Percentiles rank a stretch among this genome's conserved stretches.
Evolutionary conservation across 2,888 invertebrate species (phyloP).

Genomic region (Syrista parreyssii): DNA sequence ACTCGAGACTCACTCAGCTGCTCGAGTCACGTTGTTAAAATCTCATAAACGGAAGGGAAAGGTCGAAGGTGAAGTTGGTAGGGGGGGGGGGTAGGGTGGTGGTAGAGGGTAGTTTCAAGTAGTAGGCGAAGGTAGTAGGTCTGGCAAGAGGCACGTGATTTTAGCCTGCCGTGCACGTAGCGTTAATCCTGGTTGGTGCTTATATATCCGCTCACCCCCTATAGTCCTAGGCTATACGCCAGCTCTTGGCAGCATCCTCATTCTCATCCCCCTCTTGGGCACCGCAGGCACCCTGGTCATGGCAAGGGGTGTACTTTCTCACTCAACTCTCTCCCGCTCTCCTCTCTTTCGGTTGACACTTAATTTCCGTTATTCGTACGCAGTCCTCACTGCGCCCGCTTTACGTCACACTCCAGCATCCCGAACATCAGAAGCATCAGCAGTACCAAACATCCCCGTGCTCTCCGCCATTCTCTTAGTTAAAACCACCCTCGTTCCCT

Average conservation of each 20-base stretch:
- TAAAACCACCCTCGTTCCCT: slow-evolving; percentile 38
- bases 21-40: slow-evolving; percentile 37
- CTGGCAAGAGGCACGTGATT: slow-evolving; percentile 30
- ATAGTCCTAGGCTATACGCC: slow-evolving; percentile 14
- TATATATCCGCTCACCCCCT: slow-evolving; percentile 38
- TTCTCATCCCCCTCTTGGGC: slow-evolving; percentile 19
- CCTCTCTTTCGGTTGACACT: slow-evolving; percentile 62
- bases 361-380: slow-evolving; percentile 66
- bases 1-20: not conserved
- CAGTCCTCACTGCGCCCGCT: slow-evolving; percentile 50
- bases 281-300: slow-evolving; percentile 16
- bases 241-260: slow-evolving; percentile 13
- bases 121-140: slow-evolving; percentile 4
- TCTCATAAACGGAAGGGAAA: slow-evolving; percentile 38
- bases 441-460: slow-evolving; percentile 30
- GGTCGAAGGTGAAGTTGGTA: slow-evolving; percentile 11
- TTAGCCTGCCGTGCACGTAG: slow-evolving; percentile 61
- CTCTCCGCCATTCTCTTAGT: slow-evolving; percentile 52
- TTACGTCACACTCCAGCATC: slow-evolving; percentile 49
- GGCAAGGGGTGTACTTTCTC: slow-evolving; percentile 28
- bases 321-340: slow-evolving; percentile 37
- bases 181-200: slow-evolving; percentile 56
- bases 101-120: not conserved
- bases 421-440: slow-evolving; percentile 36
- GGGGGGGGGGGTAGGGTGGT: not conserved